phyloP scores from a whole-genome alignment of 2,888 invertebrate species.

The Alsophila aescularia region DNA sequence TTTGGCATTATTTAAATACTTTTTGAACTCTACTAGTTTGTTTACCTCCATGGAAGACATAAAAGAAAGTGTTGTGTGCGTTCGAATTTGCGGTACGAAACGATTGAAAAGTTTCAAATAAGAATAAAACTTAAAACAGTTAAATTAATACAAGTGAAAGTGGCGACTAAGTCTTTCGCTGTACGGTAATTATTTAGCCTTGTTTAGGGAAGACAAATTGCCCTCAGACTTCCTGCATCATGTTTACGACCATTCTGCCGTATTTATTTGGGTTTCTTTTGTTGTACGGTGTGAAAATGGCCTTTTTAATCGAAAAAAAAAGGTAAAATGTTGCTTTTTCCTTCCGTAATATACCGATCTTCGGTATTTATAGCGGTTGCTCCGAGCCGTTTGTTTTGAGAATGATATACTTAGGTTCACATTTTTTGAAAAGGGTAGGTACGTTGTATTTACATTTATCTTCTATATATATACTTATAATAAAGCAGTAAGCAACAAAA shows the following conservation, averaged over 20 bases:
- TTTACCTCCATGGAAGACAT: no score
- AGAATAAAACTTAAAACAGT: conserved; percentile 16
- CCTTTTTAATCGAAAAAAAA: conserved; percentile 27
- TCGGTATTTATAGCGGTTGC: conserved; percentile 28
- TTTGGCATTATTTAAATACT: no score
- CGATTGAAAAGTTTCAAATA: neutral
- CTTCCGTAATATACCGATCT: conserved; percentile 28
- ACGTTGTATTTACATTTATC: neutral
- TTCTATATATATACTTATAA: no score
- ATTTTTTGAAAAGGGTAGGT: conserved; percentile 3
- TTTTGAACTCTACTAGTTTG: no score
- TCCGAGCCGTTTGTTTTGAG: conserved; percentile 21
- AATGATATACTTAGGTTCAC: conserved; percentile 26
- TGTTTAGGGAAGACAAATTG: conserved; percentile 48
- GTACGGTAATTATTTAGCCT: conserved; percentile 40
- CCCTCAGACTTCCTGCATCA: conserved; percentile 42
- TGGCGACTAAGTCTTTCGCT: conserved; percentile 42
- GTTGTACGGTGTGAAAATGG: conserved; percentile 34
- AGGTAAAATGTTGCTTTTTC: conserved; percentile 26
- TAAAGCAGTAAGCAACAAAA: no score
- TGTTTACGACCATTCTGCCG: conserved; percentile 46
- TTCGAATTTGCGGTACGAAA: no score
- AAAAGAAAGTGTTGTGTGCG: no score
- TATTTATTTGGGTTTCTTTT: conserved; percentile 44
- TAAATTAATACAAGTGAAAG: conserved; percentile 29